Evolutionary conservation across 2,113 vertebrate genomes (phyloP).

Genomic region (Cairina moschata): DNA sequence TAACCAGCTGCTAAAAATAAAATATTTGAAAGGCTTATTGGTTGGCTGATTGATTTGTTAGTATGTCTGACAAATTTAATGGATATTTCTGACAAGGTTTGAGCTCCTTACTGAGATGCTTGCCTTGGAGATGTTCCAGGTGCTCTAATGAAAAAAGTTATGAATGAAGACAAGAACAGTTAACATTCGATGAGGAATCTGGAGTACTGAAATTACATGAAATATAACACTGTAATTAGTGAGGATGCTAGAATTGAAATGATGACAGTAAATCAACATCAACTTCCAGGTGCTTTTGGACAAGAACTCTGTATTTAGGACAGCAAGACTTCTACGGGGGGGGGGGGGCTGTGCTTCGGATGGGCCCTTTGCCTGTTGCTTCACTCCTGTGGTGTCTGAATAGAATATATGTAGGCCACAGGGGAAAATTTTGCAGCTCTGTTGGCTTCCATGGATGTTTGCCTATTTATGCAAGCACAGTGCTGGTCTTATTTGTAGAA

Average conservation of each 20-base stretch:
- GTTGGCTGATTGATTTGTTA: conserved; percentile 69
- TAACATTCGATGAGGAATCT: neutral
- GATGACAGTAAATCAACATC: neutral
- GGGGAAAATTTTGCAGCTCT: neutral
- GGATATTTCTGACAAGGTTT: conserved; percentile 66
- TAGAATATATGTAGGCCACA: neutral
- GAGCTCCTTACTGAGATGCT: conserved; percentile 32
- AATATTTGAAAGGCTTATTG: conserved; percentile 36
- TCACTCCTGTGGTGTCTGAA: neutral
- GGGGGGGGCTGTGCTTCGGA: neutral
- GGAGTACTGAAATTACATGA: neutral
- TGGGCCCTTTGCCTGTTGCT: neutral
- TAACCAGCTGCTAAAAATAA: conserved; percentile 46
- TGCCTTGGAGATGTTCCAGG: conserved; percentile 66
- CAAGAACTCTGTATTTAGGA: neutral
- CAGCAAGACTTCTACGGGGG: neutral
- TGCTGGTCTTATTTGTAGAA: neutral
- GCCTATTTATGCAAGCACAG: neutral
- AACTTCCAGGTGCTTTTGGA: neutral
- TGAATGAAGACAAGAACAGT: neutral
- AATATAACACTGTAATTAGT: neutral
- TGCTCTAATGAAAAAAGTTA: conserved; percentile 47
- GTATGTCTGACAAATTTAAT: conserved; percentile 59
- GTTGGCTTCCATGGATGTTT: neutral
- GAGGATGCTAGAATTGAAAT: neutral